Evolutionary conservation across 2,888 invertebrate species (phyloP), one percentile per base, ranked within the genome.

Genomic region (Drosophila formosana): DNA sequence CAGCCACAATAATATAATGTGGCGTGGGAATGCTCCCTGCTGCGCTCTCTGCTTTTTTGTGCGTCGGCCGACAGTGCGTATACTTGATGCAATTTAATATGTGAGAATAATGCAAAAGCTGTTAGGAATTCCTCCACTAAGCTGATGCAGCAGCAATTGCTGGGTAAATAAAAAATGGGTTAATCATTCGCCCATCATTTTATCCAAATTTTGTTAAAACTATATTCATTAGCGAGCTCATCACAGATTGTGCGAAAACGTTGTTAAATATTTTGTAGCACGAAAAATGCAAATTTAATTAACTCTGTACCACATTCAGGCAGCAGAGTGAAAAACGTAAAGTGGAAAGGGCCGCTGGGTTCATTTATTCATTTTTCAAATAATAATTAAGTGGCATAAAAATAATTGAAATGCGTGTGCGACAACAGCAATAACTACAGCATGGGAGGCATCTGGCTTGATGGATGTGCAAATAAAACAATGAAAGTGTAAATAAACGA

Each of bases 371-470:
- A 72, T 73, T 81, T 86, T 80, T 74, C 64, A 63, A 70, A 72
- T 57, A 69, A 71, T 84, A 82, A 84, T 84, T 75, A 84, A 84
- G 82, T 75, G 61, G 72, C 64, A 66, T 63, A 63, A 65, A 82
- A 80, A 72, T 81, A 37, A 64, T 77, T 77, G 61, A 66, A 82
- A 74, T 72, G 64, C 51, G 55, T 63, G 60, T 63, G 52, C 56
- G 64, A 58, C 61, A 26, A 53, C 53, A 72, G 43, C 47, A 81
- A 71, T 4, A 78, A 71, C 6, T 26, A 34, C 34, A 34, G 34
- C 34, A 11, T 34, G 43, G 8, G 3, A n/a, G 18, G 6, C 6
- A 30, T 34, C 9, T 34, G 13, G 34, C 13, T 49, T 80, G 86
- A 80, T 78, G 72, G 66, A 85, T 75, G 72, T 62, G 60, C 66